phyloP scores from a whole-genome alignment of 2,797 vertebrate genomes.

The Tinamus major region DNA sequence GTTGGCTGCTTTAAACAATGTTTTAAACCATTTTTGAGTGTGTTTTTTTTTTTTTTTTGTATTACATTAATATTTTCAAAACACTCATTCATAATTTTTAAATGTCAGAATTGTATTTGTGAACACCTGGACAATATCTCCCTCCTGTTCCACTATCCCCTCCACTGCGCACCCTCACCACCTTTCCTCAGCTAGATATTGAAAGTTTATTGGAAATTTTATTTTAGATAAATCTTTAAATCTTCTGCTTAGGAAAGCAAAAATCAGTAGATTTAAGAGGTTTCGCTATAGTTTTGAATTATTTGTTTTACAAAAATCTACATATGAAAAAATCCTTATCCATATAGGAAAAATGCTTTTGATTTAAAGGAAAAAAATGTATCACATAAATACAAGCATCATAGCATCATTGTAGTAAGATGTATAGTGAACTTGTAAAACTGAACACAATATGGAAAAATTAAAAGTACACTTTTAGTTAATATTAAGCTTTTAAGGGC shows the following conservation, averaged over 20 bases:
- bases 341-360: neutral
- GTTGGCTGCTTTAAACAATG: neutral
- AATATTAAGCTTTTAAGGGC: neutral
- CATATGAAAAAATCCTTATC: neutral
- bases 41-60: neutral
- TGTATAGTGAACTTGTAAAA: neutral
- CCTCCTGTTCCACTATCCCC: too few relatives aligned
- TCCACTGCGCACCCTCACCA: neutral
- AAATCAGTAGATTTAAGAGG: neutral
- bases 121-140: neutral
- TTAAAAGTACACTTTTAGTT: neutral
- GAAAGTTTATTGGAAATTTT: neutral
- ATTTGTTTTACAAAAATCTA: neutral
- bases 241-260: neutral
- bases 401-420: neutral
- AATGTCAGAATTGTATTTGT: neutral
- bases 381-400: neutral
- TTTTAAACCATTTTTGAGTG: neutral
- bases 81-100: neutral
- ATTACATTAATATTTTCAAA: neutral
- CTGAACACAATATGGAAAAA: neutral
- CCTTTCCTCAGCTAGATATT: neutral
- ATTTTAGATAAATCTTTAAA: neutral
- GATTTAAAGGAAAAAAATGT: neutral
- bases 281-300: neutral